A percentile compares a stretch with the other conserved stretches of the same genome.
phyloP scores from a whole-genome alignment of 1,140 invertebrate species.

The Drosophila kanapiae region DNA sequence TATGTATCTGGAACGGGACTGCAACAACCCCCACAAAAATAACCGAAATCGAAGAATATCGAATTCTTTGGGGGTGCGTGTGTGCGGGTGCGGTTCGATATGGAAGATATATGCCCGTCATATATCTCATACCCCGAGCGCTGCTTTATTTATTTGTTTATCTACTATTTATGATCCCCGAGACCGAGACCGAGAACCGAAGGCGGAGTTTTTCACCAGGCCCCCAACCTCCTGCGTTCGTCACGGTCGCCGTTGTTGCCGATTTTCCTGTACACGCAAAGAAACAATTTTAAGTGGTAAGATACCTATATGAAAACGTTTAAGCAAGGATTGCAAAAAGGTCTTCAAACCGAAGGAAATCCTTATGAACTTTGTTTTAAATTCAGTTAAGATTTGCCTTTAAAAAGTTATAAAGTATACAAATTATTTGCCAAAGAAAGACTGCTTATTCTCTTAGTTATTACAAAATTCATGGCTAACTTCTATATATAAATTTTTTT shows the following conservation, averaged over 20 bases:
- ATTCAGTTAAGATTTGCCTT: neutral
- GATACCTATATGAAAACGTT: too few relatives aligned
- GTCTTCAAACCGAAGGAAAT: too few relatives aligned
- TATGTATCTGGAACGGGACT: slow-evolving; percentile 69
- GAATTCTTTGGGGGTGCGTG: slow-evolving; percentile 34
- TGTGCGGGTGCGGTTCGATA: slow-evolving; percentile 33
- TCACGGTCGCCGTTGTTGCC: slow-evolving; percentile 66
- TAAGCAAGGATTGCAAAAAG: too few relatives aligned
- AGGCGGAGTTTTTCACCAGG: slow-evolving; percentile 13
- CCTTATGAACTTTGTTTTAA: too few relatives aligned
- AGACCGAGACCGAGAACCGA: slow-evolving; percentile 30
- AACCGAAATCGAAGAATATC: slow-evolving; percentile 59
- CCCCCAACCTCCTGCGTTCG: slow-evolving; percentile 35
- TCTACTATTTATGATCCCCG: slow-evolving; percentile 75
- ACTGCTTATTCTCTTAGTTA: neutral
- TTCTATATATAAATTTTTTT: too few relatives aligned
- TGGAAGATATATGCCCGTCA: slow-evolving; percentile 71
- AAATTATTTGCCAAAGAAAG: neutral
- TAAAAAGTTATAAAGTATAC: neutral
- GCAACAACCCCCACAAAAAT: slow-evolving; percentile 63
- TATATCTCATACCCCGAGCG: slow-evolving; percentile 60
- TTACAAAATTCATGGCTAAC: too few relatives aligned
- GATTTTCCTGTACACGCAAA: slow-evolving; percentile 46
- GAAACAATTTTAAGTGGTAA: neutral
- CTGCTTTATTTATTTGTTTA: slow-evolving; percentile 78